Evolutionary conservation across 1,140 invertebrate genomes (phyloP).

Genomic region (Platyura marginata): DNA sequence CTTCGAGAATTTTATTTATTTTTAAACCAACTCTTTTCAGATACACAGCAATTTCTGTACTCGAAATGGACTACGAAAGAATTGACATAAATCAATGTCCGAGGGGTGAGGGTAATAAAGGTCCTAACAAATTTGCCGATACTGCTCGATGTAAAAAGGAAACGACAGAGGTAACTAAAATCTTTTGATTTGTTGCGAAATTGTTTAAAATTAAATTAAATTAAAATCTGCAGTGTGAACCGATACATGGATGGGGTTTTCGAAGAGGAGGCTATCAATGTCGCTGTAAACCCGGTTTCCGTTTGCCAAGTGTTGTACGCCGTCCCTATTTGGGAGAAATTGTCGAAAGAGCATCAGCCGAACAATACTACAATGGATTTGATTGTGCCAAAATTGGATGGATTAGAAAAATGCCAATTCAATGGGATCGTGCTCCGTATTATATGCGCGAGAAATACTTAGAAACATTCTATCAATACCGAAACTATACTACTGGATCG

Average conservation of each 20-base stretch:
- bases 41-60: slow-evolving; percentile 78
- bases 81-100: slow-evolving; percentile 98
- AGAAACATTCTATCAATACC: slow-evolving; percentile 52
- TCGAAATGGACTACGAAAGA: slow-evolving; percentile 93
- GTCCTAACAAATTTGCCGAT: slow-evolving; percentile 75
- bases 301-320: slow-evolving; percentile 70
- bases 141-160: slow-evolving; percentile 83
- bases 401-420: slow-evolving; percentile 61
- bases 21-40: too few relatives aligned
- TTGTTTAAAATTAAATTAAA: too few relatives aligned
- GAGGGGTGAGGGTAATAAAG: slow-evolving; percentile 64
- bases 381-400: slow-evolving; percentile 82
- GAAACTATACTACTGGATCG: slow-evolving; percentile 42
- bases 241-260: slow-evolving; percentile 88
- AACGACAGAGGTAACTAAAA: slow-evolving; percentile 66
- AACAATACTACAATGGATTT: slow-evolving; percentile 85
- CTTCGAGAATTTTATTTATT: too few relatives aligned
- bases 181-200: too few relatives aligned
- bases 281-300: slow-evolving; percentile 73
- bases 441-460: slow-evolving; percentile 52
- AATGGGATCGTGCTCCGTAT: slow-evolving; percentile 50
- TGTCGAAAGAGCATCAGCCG: slow-evolving; percentile 75
- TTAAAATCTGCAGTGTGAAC: slow-evolving; percentile 88
- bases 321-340: slow-evolving; percentile 85
- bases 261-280: slow-evolving; percentile 91